Conservation (phyloP, 2,113 vertebrate species). For the Notiomystis cincta region DNA sequence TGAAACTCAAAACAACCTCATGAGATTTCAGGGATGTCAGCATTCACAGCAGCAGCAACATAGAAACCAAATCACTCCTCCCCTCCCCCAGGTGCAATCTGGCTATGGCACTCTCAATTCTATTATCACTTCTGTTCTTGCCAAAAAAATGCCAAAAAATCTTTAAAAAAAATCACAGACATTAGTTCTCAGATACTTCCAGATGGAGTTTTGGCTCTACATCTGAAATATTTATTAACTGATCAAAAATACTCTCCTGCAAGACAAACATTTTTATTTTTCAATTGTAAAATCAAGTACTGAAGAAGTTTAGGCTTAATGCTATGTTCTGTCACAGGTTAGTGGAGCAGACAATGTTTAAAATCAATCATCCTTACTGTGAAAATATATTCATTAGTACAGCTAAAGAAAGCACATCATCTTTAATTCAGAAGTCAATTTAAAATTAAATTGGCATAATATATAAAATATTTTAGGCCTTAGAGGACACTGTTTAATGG, state of each 20-base stretch:
- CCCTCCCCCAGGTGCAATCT: neutral
- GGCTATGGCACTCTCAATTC: neutral
- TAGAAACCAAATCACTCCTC: neutral
- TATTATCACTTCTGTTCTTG: neutral
- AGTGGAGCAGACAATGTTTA: neutral
- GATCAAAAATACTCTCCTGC: neutral
- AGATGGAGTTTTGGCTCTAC: slow-evolving; percentile 8
- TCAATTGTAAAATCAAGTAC: neutral
- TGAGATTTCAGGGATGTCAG: slow-evolving; percentile 6
- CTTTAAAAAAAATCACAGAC: neutral
- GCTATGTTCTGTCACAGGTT: neutral
- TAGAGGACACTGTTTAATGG: neutral
- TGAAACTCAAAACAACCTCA: neutral
- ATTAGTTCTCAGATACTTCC: neutral
- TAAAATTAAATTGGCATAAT: neutral
- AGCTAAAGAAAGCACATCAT: neutral
- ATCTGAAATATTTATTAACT: slow-evolving; percentile 27
- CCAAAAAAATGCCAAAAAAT: slow-evolving; percentile 3
- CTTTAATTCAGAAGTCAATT: neutral
- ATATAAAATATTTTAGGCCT: neutral
- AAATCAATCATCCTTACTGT: neutral
- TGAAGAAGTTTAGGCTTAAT: neutral
- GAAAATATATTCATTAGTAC: neutral
- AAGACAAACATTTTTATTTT: neutral
- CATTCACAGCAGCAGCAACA: slow-evolving; percentile 12